These are phyloP conservation scores for Ianthella basta DNA, from an alignment of 37 sponge, comb jelly and placozoan genomes.

Conservation along the genomic window DNA sequence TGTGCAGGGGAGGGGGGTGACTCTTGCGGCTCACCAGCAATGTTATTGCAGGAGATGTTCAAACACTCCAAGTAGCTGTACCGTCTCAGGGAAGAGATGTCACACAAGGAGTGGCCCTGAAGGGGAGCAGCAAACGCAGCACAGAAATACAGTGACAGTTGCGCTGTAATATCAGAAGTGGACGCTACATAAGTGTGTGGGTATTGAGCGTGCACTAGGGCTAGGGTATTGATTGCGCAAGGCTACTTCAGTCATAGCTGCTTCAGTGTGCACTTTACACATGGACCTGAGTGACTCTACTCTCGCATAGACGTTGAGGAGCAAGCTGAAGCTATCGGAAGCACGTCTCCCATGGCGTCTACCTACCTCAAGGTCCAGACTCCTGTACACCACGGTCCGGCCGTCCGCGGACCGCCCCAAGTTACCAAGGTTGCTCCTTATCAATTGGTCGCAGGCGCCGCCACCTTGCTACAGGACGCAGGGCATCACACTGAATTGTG, in stretches of 20 bases:
- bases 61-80: slow-evolving; percentile 61
- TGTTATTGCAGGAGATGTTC: slow-evolving; percentile 63
- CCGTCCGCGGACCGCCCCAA: slow-evolving; percentile 20
- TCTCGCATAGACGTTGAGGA: slow-evolving; percentile 6
- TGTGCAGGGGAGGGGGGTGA: no score
- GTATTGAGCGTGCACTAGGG: no score
- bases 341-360: no score
- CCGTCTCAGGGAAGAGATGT: slow-evolving; percentile 39
- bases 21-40: no score
- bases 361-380: slow-evolving; percentile 2
- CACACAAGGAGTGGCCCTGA: slow-evolving; percentile 45
- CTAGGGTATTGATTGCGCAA: no score
- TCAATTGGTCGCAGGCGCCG: no score
- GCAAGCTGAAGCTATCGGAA: background rate
- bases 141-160: no score
- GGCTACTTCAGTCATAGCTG: no score
- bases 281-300: background rate
- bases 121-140: no score
- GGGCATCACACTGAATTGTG: no score
- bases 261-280: background rate
- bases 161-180: no score
- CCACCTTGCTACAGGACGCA: slow-evolving; percentile 41
- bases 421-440: background rate
- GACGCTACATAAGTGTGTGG: no score
- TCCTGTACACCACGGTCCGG: background rate